Percentiles rank a stretch among this genome's conserved stretches.
Evolutionary conservation across 2,888 invertebrate species (phyloP).

Genomic region (Cabera pusaria): DNA sequence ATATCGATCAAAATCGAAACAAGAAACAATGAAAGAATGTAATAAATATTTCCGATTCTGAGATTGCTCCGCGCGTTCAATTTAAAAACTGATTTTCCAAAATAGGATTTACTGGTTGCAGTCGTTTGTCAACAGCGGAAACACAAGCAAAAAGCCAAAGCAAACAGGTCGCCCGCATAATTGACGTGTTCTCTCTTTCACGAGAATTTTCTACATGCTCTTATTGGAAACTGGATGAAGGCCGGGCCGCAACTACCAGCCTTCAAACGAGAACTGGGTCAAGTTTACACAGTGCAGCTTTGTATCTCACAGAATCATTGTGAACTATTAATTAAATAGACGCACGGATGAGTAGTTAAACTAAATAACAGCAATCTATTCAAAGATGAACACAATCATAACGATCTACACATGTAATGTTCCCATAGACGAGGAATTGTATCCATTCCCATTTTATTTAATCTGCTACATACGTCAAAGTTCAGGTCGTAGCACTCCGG

Average conservation of each 20-base stretch:
- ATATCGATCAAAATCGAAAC: conserved; percentile 6
- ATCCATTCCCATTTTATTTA: conserved; percentile 32
- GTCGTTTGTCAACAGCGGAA: conserved; percentile 25
- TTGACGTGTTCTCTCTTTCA: conserved; percentile 42
- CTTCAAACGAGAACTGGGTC: conserved; percentile 44
- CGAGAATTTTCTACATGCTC: conserved; percentile 42
- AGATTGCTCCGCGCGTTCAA: not conserved
- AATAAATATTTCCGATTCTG: not conserved
- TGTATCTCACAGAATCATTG: conserved; percentile 27
- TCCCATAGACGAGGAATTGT: conserved; percentile 7
- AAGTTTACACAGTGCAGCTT: conserved; percentile 45
- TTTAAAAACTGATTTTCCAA: conserved; percentile 16
- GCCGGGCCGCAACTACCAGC: conserved; percentile 43
- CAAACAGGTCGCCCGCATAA: conserved; percentile 34
- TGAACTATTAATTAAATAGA: conserved; percentile 25
- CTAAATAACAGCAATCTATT: conserved; percentile 17
- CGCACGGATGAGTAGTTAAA: conserved; percentile 24
- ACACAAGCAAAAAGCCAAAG: conserved; percentile 24
- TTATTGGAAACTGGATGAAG: conserved; percentile 49
- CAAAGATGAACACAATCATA: conserved; percentile 4
- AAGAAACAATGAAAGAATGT: not conserved
- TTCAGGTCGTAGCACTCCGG: conserved; percentile 37
- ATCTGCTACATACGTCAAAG: conserved; percentile 37
- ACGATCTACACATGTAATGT: conserved; percentile 12
- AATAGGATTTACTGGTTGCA: conserved; percentile 18